These are phyloP conservation scores for Tridacna crocea DNA, from an alignment of 2,888 invertebrate genomes.

Conservation along the genomic window DNA sequence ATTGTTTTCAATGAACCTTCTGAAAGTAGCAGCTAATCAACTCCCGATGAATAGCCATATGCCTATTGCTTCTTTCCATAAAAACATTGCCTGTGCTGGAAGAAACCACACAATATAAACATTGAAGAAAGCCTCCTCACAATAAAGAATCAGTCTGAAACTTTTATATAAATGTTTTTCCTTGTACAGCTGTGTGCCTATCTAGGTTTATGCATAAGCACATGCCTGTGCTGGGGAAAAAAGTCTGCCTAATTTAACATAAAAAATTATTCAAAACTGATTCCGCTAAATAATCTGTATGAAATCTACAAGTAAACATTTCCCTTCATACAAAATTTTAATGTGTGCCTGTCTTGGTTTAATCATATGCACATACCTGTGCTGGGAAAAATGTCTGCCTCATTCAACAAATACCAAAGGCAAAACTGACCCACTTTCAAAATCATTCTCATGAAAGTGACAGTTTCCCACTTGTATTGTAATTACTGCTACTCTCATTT, in stretches of 20 bases:
- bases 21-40: neutral
- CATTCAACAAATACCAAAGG: no score
- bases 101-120: no score
- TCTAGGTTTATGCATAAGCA: slow-evolving; percentile 18
- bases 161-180: neutral
- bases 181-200: slow-evolving; percentile 26
- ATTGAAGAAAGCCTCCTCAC: no score
- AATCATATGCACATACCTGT: slow-evolving; percentile 48
- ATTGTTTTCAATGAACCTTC: neutral
- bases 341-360: slow-evolving; percentile 5
- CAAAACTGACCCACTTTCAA: no score
- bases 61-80: no score
- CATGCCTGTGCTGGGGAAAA: slow-evolving; percentile 43
- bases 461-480: no score
- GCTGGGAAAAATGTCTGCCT: slow-evolving; percentile 23
- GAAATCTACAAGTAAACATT: neutral
- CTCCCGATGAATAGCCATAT: neutral
- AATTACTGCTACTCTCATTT: no score
- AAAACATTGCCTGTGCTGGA: no score
- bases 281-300: no score
- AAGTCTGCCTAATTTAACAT: neutral
- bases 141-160: no score
- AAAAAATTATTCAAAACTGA: no score
- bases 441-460: no score
- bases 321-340: slow-evolving; percentile 18